Evolutionary conservation across 2,888 invertebrate genomes (phyloP), one percentile per base, ranked within the genome.

Genomic region (Monoplex corrugatus): DNA sequence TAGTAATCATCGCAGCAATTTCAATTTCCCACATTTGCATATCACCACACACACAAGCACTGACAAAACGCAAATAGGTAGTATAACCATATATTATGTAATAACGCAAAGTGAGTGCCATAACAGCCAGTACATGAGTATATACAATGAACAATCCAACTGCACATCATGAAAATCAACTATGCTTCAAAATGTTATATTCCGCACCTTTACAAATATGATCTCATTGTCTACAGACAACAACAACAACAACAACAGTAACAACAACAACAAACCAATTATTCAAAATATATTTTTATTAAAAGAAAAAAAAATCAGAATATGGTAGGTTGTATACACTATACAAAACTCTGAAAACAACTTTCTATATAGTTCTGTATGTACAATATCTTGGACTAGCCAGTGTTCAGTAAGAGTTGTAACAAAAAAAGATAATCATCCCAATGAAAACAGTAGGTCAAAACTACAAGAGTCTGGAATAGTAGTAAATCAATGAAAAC

Each of bases 291-390:
- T 82, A 32, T 35, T 75, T 38, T 82, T 32, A 50, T 32, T 28
- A 13, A 45, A 45, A 28, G 32, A 84, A 50, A 84, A 82, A 50
- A 23, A 84, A 57, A 57, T n/a, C n/a, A n/a, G n/a, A n/a, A n/a
- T n/a, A n/a, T n/a, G n/a, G n/a, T n/a, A 84, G 84, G 19, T 80
- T 80, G 78, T 84, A 32, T 84, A 84, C 82, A 82, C 44, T 84
- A 84, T 84, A 84, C 84, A 84, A 84, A 84, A 57, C 44, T 84
- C 84, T 84, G 84, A 84, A 84, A 84, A 84, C 84, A 84, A 84
- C 23, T 84, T 50, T 35, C 82, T 82, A 82, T 82, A 82, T 50
- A 44, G 23, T 84, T 84, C 44, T 84, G 84, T 84, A 50, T 84
- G 43, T 45, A 84, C 35, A 50, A 10, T 32, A n/a, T 84, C 44